Evolutionary conservation across 2,797 vertebrate species (phyloP), one percentile per base, ranked within the genome.

Genomic region (Gymnodraco acuticeps): DNA sequence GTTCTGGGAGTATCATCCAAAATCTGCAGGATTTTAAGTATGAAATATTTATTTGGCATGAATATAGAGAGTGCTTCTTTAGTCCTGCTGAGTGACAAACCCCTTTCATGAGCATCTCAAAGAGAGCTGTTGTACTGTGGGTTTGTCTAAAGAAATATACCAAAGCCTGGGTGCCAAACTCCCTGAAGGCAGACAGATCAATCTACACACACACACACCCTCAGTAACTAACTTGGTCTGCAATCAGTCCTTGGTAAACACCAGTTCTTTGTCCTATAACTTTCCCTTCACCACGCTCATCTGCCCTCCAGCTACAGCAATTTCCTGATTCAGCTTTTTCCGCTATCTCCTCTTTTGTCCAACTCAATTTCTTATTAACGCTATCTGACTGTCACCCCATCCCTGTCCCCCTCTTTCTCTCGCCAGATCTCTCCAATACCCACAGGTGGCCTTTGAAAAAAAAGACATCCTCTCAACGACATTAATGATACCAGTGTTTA

Each of bases 401-500:
- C 73, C 59, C 27, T 0, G 5, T 61, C 59, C 2, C 52, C 43
- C 45, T 64, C 54, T 55, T 56, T 60, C 41, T 73, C 46, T 73
- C 9, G 31, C 23, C 53, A 17, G 42, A 78, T 74, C 72, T 51
- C 75, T 78, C 67, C 19, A 74, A 91, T 77, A 84, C 84, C 89
- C 81, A 92, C 82, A 91, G 90, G 87, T 92, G 82, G 80, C 72
- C 67, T 84, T 86, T 88, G 77, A 90, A 86, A 85, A 87, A 89
- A 87, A 80, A 68, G 54, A 88, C 79, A 75, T 77, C 70, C 64
- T 87, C 87, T 87, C 68, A 59, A 82, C 87, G 82, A 81, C 86
- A 89, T 88, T 91, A 87, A 91, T 90, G 91, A 90, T 82, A 74
- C 75, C 75, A 83, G 80, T 90, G 87, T 90, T 92, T 87, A 76